Evolutionary conservation across 2,888 invertebrate genomes (phyloP).

Genomic region (Drosophila melanosoma): DNA sequence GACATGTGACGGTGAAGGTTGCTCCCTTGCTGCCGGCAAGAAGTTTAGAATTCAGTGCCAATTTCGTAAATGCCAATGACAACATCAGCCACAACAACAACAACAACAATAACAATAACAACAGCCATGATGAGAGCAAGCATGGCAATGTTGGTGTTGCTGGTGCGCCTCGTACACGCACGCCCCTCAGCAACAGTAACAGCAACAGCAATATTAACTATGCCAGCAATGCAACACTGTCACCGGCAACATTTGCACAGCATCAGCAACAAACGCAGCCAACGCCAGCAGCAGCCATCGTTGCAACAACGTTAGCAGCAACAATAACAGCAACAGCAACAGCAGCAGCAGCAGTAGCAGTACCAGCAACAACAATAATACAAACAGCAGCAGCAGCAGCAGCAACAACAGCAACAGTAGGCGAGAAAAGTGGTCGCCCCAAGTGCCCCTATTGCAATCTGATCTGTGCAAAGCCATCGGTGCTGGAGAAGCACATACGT

Average conservation of each 20-base stretch:
- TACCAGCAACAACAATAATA: slow-evolving; percentile 30
- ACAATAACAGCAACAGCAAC: slow-evolving; percentile 36
- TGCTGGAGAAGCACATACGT: slow-evolving; percentile 96
- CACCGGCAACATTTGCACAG: slow-evolving; percentile 75
- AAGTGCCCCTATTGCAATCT: slow-evolving; percentile 95
- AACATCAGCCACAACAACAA: slow-evolving; percentile 52
- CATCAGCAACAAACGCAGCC: slow-evolving; percentile 75
- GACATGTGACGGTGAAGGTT: slow-evolving; percentile 22
- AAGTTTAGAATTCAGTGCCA: slow-evolving; percentile 63
- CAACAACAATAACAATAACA: slow-evolving; percentile 46
- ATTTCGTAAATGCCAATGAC: slow-evolving; percentile 57
- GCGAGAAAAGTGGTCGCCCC: slow-evolving; percentile 87
- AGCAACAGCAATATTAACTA: slow-evolving; percentile 56
- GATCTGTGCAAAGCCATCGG: slow-evolving; percentile 96
- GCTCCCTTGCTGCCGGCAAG: slow-evolving; percentile 24
- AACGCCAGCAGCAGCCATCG: slow-evolving; percentile 47
- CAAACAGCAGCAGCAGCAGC: slow-evolving; percentile 32
- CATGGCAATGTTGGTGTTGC: slow-evolving; percentile 39
- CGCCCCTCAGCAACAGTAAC: slow-evolving; percentile 64
- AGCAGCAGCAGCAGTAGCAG: slow-evolving; percentile 36
- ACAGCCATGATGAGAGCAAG: slow-evolving; percentile 41
- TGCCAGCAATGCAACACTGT: slow-evolving; percentile 60
- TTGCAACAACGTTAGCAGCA: slow-evolving; percentile 33
- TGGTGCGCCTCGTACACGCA: slow-evolving; percentile 58
- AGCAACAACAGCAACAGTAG: slow-evolving; percentile 15